Evolutionary conservation across 2,888 invertebrate species (phyloP).

Genomic region (Biston stratarius): DNA sequence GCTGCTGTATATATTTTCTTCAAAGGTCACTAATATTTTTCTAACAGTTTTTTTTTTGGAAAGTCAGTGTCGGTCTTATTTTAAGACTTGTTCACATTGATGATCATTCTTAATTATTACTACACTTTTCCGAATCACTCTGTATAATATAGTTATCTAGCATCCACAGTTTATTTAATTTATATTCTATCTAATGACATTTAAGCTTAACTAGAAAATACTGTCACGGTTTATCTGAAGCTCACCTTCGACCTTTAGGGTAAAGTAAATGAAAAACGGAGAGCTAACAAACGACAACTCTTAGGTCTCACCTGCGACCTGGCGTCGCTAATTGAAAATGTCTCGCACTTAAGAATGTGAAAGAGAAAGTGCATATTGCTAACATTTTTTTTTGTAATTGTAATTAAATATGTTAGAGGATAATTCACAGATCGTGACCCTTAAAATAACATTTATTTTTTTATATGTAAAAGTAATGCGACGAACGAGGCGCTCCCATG

Average conservation of each 20-base stretch:
- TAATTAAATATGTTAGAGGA: neutral
- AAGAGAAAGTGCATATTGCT: constrained; percentile 71
- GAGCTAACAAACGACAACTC: constrained; percentile 56
- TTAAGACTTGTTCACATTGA: too few relatives aligned
- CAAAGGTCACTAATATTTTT: too few relatives aligned
- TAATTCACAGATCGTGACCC: neutral
- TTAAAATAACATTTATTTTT: too few relatives aligned
- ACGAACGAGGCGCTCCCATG: too few relatives aligned
- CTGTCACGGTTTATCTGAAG: constrained; percentile 30
- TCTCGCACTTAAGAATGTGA: constrained; percentile 64
- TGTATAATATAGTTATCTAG: too few relatives aligned
- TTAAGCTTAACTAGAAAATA: constrained; percentile 3
- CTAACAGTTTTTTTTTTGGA: too few relatives aligned
- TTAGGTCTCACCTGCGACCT: constrained; percentile 67
- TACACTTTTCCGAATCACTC: too few relatives aligned
- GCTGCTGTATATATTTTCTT: too few relatives aligned
- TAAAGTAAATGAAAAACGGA: constrained; percentile 53
- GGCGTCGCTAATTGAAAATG: constrained; percentile 74
- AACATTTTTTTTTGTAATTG: neutral
- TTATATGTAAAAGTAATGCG: too few relatives aligned
- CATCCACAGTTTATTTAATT: neutral
- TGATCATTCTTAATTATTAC: too few relatives aligned
- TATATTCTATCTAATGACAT: constrained; percentile 1
- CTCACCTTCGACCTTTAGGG: constrained; percentile 9
- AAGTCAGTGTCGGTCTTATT: too few relatives aligned